Evolutionary conservation across 2,113 vertebrate genomes (phyloP), one percentile per base, ranked within the genome.

Genomic region (Takifugu bimaculatus): DNA sequence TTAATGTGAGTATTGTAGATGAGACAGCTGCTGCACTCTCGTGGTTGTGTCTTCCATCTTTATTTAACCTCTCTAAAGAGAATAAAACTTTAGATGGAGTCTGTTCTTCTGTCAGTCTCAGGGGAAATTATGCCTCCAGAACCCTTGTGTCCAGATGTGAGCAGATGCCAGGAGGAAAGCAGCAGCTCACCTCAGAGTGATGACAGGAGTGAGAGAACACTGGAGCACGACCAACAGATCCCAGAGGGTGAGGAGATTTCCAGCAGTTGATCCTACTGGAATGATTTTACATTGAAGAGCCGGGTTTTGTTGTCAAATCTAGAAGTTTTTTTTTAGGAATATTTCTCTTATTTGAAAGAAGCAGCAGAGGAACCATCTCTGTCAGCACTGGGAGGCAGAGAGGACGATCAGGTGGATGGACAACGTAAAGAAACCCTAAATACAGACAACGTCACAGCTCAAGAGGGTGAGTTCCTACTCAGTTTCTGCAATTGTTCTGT

Each of bases 341-440:
- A 4, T 35, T 35, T 35, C 32, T 35, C 32, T 35, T 7, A 35
- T 35, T 35, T 35, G 29, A 29, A 3, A 29, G 3, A 29, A 20
- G 20, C 20, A 20, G 20, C 20, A 20, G 20, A 20, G 20, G 20
- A 20, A 20, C 20, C 20, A 20, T 20, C 20, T 13, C 0, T 10
- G 2, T 10, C 7, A 52, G n/a, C 0, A 6, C 9, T 0, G 3
- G 29, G 0, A 15, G 39, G 28, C 2, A 13, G 0, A 11, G 1
- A 1, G 6, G 0, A 43, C 2, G 59, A 54, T 0, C 20, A 35
- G 0, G 13, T 29, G 27, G 56, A 65, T 44, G 50, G 54, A 57
- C 39, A 1, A 1, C 0, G 9, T 2, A 0, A 58, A 11, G 29
- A 50, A 54, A 9, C 48, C 1, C 2, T 0, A 12, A 52, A 11